phyloP scores from a whole-genome alignment of 1,140 invertebrate species.

The Pinna nobilis region DNA sequence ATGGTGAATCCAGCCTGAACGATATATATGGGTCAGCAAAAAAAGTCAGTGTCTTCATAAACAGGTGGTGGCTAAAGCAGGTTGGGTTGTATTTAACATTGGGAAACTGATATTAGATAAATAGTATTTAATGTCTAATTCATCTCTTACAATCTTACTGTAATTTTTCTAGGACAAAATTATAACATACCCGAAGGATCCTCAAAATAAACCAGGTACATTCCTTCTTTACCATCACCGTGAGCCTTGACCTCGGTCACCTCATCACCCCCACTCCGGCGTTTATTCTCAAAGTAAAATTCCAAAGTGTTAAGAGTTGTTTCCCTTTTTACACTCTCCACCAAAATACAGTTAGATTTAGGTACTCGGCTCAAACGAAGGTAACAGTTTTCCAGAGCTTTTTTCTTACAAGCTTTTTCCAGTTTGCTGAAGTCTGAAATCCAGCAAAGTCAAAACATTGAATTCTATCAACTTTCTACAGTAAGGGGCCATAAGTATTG shows the following conservation, averaged over 20 bases:
- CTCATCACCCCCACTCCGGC: constrained; percentile 44
- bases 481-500: too few species aligned
- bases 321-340: constrained; percentile 13
- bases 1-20: too few species aligned
- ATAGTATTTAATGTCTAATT: too few species aligned
- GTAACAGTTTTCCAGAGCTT: constrained; percentile 28
- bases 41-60: too few species aligned
- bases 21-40: too few species aligned
- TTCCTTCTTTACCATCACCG: constrained; percentile 11
- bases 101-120: too few species aligned
- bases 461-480: too few species aligned
- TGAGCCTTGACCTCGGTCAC: constrained; percentile 26
- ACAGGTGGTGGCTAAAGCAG: too few species aligned
- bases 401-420: constrained; percentile 32
- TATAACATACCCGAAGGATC: constrained; percentile 35
- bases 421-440: constrained; percentile 39
- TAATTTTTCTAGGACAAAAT: too few species aligned
- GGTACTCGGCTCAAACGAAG: constrained; percentile 33
- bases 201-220: constrained; percentile 39
- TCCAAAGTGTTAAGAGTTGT: constrained; percentile 38
- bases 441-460: too few species aligned
- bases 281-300: constrained; percentile 51
- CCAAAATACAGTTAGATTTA: constrained; percentile 38
- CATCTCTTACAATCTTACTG: too few species aligned
- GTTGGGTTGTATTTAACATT: too few species aligned